These are phyloP conservation scores for Drosophila prosaltans DNA, from an alignment of 1,140 invertebrate species.

Conservation along the genomic window DNA sequence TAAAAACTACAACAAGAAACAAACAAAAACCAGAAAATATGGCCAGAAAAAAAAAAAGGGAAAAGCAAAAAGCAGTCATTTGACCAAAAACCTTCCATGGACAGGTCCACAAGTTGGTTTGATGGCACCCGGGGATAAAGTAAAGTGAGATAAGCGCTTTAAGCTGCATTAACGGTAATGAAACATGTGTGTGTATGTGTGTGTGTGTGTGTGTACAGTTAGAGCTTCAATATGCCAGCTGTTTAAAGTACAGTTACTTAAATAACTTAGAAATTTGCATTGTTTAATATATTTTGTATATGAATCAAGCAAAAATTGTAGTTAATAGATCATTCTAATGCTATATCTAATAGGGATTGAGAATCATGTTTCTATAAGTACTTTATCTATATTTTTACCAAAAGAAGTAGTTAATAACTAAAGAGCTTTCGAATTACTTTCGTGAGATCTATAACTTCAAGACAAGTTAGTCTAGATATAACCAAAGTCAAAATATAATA, in stretches of 20 bases:
- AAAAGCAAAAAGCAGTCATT: constrained; percentile 39
- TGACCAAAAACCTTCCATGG: constrained; percentile 34
- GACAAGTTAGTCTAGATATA: too few species aligned
- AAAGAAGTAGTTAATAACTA: too few species aligned
- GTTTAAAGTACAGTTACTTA: neutral
- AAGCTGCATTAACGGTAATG: constrained; percentile 63
- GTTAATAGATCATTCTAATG: too few species aligned
- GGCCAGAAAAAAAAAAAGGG: constrained; percentile 47
- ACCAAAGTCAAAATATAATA: too few species aligned
- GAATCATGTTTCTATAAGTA: too few species aligned
- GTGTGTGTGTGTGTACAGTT: neutral
- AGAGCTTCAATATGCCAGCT: neutral
- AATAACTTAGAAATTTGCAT: too few species aligned
- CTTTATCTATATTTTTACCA: too few species aligned
- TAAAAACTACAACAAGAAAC: constrained; percentile 69
- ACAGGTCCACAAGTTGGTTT: constrained; percentile 18
- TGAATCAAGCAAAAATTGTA: too few species aligned
- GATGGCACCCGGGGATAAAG: constrained; percentile 10
- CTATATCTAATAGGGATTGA: too few species aligned
- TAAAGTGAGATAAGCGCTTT: constrained; percentile 72
- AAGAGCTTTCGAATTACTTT: too few species aligned
- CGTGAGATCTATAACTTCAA: too few species aligned
- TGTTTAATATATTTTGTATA: too few species aligned
- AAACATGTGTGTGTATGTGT: constrained; percentile 13
- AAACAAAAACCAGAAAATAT: constrained; percentile 17